phyloP scores from a whole-genome alignment of 2,113 vertebrate species.

The human (Homo sapiens) region GRCh38 chr3:53860501-53861000 shows the following conservation, averaged over 20 bases:
- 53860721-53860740: neutral
- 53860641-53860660: neutral
- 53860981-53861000: neutral
- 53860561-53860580: slow-evolving; percentile 23
- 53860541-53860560: neutral
- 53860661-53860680: neutral
- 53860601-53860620: neutral
- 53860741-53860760: too few relatives aligned
- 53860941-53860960: neutral
- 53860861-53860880: neutral
- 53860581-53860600: neutral
- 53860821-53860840: neutral
- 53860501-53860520: neutral
- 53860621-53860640: neutral
- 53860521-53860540: neutral
- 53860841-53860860: neutral
- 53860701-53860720: neutral
- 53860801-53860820: neutral
- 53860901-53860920: neutral
- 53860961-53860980: neutral
- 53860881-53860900: neutral
- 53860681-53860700: neutral
- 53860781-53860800: neutral
- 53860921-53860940: neutral
- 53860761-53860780: neutral